Conservation (phyloP, 2,888 invertebrate genomes). For the Trichopria drosophilae region DNA sequence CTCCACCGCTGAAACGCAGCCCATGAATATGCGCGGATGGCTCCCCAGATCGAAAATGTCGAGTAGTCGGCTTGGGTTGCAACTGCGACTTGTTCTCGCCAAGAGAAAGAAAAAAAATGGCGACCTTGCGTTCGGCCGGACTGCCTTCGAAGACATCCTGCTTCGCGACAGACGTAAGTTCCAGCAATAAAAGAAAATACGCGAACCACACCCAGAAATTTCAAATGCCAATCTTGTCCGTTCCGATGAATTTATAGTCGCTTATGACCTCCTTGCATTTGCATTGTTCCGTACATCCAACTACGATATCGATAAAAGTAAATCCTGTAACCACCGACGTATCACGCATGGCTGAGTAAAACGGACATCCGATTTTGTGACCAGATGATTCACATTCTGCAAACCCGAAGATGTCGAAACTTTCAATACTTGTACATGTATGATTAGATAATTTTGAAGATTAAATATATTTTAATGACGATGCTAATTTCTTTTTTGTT, state of each 20-base stretch:
- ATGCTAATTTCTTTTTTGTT: too few relatives aligned
- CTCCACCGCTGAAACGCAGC: background rate
- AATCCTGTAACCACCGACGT: too few relatives aligned
- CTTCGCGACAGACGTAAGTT: slow-evolving; percentile 25
- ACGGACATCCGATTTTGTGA: too few relatives aligned
- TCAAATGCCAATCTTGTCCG: slow-evolving; percentile 40
- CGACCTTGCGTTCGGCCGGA: slow-evolving; percentile 39
- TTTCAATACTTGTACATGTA: too few relatives aligned
- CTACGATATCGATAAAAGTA: too few relatives aligned
- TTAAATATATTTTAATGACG: too few relatives aligned
- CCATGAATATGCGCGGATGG: background rate
- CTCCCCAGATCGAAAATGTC: background rate
- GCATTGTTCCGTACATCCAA: too few relatives aligned
- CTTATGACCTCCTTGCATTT: too few relatives aligned
- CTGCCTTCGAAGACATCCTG: slow-evolving; percentile 40
- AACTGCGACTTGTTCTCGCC: background rate
- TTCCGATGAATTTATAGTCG: slow-evolving; percentile 31
- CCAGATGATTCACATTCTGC: too few relatives aligned
- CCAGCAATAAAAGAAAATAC: slow-evolving; percentile 33
- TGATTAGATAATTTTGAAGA: too few relatives aligned
- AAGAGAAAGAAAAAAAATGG: slow-evolving; percentile 26
- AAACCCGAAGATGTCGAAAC: too few relatives aligned
- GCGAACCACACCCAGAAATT: slow-evolving; percentile 54
- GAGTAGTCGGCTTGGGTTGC: background rate
- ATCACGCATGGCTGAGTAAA: too few relatives aligned